Evolutionary conservation across 2,113 vertebrate genomes (phyloP), one percentile per base, ranked within the genome.

Genomic region (Cranoglanis bouderius): DNA sequence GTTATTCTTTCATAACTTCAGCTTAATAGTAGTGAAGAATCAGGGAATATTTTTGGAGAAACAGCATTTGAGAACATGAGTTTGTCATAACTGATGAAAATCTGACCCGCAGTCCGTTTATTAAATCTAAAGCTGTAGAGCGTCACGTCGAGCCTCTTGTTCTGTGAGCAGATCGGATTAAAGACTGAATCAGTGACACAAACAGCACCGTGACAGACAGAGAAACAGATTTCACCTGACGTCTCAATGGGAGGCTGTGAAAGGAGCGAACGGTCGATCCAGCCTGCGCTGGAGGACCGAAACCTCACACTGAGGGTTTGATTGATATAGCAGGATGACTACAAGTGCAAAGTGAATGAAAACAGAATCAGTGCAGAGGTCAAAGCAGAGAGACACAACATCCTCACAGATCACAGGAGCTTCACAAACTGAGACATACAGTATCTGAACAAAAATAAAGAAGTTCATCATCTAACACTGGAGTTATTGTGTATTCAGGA

Each of bases 291-390:
- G 29, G 61, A 49, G 40, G 49, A 84, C 12, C 4, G 6, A 65
- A 84, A n/a, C 82, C 59, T 49, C 35, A 65, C 40, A 18, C 82
- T 65, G 82, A 84, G 59, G 59, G 26, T 43, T 59, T 59, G 82
- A 84, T 63, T 43, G 59, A 49, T 32, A n/a, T 59, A 14, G 6
- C 82, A 46, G 19, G 18, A 82, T 1, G 6, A 63, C 32, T 14
- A 63, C 35, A 14, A 65, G 21, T 29, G 40, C 24, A 84, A 65
- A 46, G 40, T 4, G 29, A 84, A 82, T 29, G 14, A n/a, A 84
- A 63, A 84, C 19, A 59, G 10, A 84, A 63, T 65, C 19, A 59
- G 10, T 13, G 6, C 21, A 26, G 57, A 29, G 40, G 59, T 84
- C 59, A 84, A 43, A 46, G 81, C 21, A 24, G 82, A 63, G 26